A percentile compares a stretch with the other conserved stretches of the same genome.
Evolutionary conservation across 2,797 vertebrate genomes (phyloP).

Genomic region (Acipenser oxyrinchus): DNA sequence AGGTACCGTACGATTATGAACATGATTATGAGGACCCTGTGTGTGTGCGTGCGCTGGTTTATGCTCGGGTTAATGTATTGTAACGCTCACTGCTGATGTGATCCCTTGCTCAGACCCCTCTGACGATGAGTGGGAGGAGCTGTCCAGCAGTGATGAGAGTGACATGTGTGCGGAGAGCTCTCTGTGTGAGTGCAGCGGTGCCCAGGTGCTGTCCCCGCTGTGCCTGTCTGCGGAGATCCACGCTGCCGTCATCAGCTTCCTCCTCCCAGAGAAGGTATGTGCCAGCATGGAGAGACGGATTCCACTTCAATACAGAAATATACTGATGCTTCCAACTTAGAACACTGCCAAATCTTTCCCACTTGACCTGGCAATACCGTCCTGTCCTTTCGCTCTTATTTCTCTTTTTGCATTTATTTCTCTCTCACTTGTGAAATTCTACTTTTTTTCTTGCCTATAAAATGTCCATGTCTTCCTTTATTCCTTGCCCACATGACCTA

Average conservation of each 20-base stretch:
- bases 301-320: background rate
- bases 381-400: background rate
- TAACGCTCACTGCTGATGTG: background rate
- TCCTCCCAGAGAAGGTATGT: slow-evolving; percentile 81
- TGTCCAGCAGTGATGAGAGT: slow-evolving; percentile 89
- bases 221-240: slow-evolving; percentile 90
- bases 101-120: slow-evolving; percentile 65
- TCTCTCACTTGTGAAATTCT: slow-evolving; percentile 17
- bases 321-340: background rate
- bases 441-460: background rate
- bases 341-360: background rate
- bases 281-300: background rate
- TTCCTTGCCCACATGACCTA: no score
- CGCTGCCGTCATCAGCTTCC: slow-evolving; percentile 69
- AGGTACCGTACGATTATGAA: no score
- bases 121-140: slow-evolving; percentile 90
- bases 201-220: slow-evolving; percentile 73
- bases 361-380: background rate
- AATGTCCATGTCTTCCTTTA: background rate
- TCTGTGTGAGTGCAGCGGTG: slow-evolving; percentile 51
- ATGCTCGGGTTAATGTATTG: slow-evolving; percentile 7
- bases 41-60: background rate
- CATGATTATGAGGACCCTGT: background rate
- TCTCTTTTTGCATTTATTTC: slow-evolving; percentile 20
- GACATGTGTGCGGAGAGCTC: slow-evolving; percentile 71